Evolutionary conservation across 2,113 vertebrate genomes (phyloP).

Genomic region (Macrotus californicus): DNA sequence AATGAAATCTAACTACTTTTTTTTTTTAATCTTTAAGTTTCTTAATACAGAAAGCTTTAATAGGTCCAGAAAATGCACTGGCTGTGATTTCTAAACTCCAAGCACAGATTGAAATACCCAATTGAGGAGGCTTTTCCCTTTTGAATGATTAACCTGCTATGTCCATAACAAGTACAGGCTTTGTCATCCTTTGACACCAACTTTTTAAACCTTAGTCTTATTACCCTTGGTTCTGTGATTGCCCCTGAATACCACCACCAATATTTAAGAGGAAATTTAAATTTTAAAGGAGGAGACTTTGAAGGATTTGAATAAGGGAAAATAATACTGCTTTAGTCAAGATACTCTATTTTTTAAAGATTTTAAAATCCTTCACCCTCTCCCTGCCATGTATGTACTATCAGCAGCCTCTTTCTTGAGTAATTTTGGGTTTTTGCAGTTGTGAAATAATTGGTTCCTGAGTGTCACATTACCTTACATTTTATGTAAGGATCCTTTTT

Average conservation of each 20-base stretch:
- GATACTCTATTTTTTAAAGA: not conserved
- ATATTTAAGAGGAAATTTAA: not conserved
- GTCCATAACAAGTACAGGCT: not conserved
- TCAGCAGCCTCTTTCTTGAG: not conserved
- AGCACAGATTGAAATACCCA: not conserved
- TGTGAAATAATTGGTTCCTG: not conserved
- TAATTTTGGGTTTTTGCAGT: not conserved
- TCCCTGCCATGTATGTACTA: not conserved
- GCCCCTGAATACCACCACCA: not conserved
- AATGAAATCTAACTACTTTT: not conserved
- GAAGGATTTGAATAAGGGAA: not conserved
- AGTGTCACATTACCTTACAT: not conserved
- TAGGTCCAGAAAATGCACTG: not conserved
- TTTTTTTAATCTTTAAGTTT: not conserved
- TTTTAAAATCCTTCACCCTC: not conserved
- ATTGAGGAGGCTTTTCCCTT: not conserved
- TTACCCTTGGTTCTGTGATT: not conserved
- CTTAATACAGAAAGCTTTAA: constrained; percentile 5
- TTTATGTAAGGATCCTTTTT: not conserved
- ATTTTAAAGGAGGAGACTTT: not conserved
- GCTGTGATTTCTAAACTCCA: not conserved
- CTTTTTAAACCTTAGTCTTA: not conserved
- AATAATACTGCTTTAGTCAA: not conserved
- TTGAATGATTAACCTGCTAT: not conserved
- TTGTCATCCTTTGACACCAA: not conserved